These are phyloP conservation scores for Ophion costatus DNA, from an alignment of 2,888 invertebrate genomes.

Conservation along the genomic window DNA sequence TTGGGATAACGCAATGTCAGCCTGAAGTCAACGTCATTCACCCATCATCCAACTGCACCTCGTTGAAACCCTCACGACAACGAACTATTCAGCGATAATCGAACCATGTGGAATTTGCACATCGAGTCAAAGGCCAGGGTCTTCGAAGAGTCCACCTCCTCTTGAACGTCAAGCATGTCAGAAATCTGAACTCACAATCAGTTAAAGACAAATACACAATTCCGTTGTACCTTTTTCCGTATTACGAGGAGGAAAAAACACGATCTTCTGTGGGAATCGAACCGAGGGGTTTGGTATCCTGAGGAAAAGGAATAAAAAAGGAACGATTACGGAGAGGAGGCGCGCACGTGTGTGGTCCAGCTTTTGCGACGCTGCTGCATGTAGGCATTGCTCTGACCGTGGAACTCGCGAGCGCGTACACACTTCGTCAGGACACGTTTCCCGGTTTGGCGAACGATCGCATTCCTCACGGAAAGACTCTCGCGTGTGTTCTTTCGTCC, in stretches of 20 bases:
- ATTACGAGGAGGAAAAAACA: not conserved
- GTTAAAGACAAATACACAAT: slow-evolving; percentile 32
- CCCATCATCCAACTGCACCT: too few relatives aligned
- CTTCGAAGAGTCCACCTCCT: too few relatives aligned
- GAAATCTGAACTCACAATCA: not conserved
- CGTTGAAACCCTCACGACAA: too few relatives aligned
- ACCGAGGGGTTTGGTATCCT: slow-evolving; percentile 24
- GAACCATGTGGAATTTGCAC: too few relatives aligned
- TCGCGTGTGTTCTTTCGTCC: slow-evolving; percentile 40
- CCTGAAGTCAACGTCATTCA: too few relatives aligned
- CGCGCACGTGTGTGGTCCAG: slow-evolving; percentile 62
- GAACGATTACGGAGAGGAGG: slow-evolving; percentile 20
- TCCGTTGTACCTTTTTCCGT: not conserved
- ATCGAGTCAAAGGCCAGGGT: too few relatives aligned
- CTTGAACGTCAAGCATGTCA: not conserved
- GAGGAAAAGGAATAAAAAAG: slow-evolving; percentile 29
- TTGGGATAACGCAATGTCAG: too few relatives aligned
- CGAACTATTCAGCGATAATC: too few relatives aligned
- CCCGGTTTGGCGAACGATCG: slow-evolving; percentile 70
- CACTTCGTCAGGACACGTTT: slow-evolving; percentile 50
- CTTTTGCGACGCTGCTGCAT: slow-evolving; percentile 60
- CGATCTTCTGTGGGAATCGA: slow-evolving; percentile 55
- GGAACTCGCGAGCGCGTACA: slow-evolving; percentile 50
- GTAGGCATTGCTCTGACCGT: slow-evolving; percentile 32
- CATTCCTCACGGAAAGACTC: slow-evolving; percentile 70